A percentile compares a stretch with the other conserved stretches of the same genome.
phyloP scores from a whole-genome alignment of 2,113 vertebrate species.

The Microcebus ravelobensis region DNA sequence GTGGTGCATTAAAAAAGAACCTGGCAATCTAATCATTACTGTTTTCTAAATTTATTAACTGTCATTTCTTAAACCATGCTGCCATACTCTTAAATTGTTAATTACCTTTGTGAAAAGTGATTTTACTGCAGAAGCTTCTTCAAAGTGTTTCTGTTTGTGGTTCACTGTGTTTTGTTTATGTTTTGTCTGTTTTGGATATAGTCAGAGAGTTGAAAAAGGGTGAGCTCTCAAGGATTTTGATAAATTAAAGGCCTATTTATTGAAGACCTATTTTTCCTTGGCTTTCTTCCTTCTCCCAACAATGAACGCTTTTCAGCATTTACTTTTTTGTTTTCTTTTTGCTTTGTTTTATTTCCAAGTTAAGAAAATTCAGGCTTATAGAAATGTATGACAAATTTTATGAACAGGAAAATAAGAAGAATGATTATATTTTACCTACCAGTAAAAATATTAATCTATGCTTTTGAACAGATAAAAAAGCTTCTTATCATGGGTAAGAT shows the following conservation, averaged over 20 bases:
- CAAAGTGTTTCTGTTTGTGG: not conserved
- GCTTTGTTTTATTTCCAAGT: conserved; percentile 36
- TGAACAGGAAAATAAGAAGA: conserved; percentile 19
- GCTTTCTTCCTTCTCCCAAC: not conserved
- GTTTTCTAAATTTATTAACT: conserved; percentile 2
- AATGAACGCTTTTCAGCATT: not conserved
- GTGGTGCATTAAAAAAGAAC: not conserved
- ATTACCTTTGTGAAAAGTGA: not conserved
- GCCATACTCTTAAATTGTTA: not conserved
- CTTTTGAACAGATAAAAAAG: not conserved
- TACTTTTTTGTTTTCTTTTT: not conserved
- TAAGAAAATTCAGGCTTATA: not conserved
- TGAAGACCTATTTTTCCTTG: not conserved
- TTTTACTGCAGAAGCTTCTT: not conserved
- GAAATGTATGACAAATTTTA: not conserved
- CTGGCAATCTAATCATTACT: not conserved
- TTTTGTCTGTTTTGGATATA: not conserved
- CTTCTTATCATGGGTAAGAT: not conserved
- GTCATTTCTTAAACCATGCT: not conserved
- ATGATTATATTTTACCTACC: not conserved
- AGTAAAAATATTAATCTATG: not conserved
- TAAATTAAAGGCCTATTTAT: not conserved
- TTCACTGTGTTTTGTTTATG: not conserved
- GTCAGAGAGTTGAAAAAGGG: not conserved
- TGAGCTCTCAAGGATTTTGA: not conserved